Percentiles rank a stretch among this genome's conserved stretches.
Evolutionary conservation across 2,888 invertebrate species (phyloP).

Genomic region (Halocaridina rubra): DNA sequence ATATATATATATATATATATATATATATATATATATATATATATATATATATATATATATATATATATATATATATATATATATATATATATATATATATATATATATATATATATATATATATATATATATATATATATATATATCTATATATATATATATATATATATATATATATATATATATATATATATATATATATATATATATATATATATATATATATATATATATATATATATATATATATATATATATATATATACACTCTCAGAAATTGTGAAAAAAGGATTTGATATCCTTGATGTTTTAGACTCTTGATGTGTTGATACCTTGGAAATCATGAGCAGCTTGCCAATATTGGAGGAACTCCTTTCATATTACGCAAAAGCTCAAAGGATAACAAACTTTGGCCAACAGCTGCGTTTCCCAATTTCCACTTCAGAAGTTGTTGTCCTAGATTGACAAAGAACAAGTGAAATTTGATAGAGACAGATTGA

Average conservation of each 20-base stretch:
- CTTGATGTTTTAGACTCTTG: too few species aligned
- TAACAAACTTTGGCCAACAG: too few species aligned
- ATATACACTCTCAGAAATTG: not conserved
- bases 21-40: conserved; percentile 11
- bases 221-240: conserved; percentile 28
- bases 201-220: conserved; percentile 26
- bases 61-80: conserved; percentile 20
- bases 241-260: not conserved
- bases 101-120: not conserved
- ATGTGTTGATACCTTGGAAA: too few species aligned
- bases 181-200: not conserved
- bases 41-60: not conserved
- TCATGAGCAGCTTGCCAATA: too few species aligned
- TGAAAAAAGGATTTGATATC: too few species aligned
- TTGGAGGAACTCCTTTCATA: too few species aligned
- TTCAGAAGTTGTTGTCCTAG: too few species aligned
- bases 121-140: not conserved
- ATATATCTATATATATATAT: conserved; percentile 6
- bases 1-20: not conserved
- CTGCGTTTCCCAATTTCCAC: too few species aligned
- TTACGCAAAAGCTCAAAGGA: too few species aligned
- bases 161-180: conserved; percentile 2
- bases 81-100: not conserved
- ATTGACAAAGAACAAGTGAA: too few species aligned
- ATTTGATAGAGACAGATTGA: not conserved